phyloP scores from a whole-genome alignment of 2,797 vertebrate genomes.

The Tympanoctomys barrerae region DNA sequence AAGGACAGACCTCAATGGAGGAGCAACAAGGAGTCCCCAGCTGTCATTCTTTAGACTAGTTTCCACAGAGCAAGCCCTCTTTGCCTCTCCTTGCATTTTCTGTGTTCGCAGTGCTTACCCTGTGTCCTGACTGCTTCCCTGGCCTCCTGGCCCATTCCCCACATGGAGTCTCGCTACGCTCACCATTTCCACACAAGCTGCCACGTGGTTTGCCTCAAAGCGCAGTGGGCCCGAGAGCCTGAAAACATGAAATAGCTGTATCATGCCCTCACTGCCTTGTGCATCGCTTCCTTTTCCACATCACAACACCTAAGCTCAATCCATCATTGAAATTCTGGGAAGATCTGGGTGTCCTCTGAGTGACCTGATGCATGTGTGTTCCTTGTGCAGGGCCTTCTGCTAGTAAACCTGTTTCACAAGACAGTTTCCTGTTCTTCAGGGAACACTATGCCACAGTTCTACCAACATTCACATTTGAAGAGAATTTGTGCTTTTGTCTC shows the following conservation, averaged over 20 bases:
- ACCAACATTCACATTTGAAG: neutral
- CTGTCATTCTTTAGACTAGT: neutral
- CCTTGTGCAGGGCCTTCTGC: neutral
- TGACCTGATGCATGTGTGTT: neutral
- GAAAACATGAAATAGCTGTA: neutral
- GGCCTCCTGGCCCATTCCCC: neutral
- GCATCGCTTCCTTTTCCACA: neutral
- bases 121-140: neutral
- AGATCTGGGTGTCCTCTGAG: neutral
- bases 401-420: neutral
- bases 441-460: neutral
- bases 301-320: neutral
- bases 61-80: neutral
- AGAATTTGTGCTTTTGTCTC: constrained; percentile 1
- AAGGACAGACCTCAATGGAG: neutral
- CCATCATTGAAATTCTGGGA: neutral
- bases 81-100: neutral
- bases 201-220: neutral
- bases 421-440: neutral
- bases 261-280: neutral
- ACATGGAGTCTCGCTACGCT: neutral
- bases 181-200: neutral
- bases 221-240: neutral
- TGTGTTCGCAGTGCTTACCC: neutral
- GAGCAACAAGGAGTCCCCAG: neutral